Base-by-base conservation (phyloP, 2,113 vertebrate genomes). In the Cryptomyrus ogoouensis region DNA sequence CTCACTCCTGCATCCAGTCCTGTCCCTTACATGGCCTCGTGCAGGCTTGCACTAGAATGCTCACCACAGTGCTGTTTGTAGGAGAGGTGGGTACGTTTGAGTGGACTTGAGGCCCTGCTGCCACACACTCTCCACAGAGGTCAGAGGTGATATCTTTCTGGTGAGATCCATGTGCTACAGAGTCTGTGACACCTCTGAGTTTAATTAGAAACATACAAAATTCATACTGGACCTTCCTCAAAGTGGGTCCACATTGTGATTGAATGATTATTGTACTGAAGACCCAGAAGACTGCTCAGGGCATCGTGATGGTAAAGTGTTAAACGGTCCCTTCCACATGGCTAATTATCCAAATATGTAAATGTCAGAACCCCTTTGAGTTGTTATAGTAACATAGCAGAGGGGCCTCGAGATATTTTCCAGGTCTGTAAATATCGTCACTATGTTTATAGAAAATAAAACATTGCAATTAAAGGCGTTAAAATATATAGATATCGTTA, bases 1-100 rank as follows among this genome's bases (percentile, higher is more conserved):
- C 89, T n/a, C 58, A 62, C 47, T 53, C 53, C 70, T 24, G 46
- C 56, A 24, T 88, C 70, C 89, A 70, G 88, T 66, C 27, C 87
- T 42, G 89, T 87, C 44, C 88, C 91, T 91, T 90, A 89, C 89
- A 86, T 91, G 83, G 89, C 90, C 47, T 10, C 62, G 83, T 89
- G 10, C 13, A 7, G 3, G 3, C 47, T 13, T 49, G 88, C 88
- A 4, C 8, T 83, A 3, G 1, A 39, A 56, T 74, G 21, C 2
- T 15, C 58, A 47, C 53, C 39, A 6, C 53, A 62, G 46, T 49
- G 8, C 49, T 56, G 31, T 50, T 49, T 15, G 15, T 77, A n/a
- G 44, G 62, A 31, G 62, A 70, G 27, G 27, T 31, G 62, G 62
- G 2, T 13, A n/a, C 49, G 24, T 70, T 24, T 90, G 83, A 47